Evolutionary conservation across 2,113 vertebrate genomes (phyloP).

Genomic region (Ophthalmolycus amberensis): DNA sequence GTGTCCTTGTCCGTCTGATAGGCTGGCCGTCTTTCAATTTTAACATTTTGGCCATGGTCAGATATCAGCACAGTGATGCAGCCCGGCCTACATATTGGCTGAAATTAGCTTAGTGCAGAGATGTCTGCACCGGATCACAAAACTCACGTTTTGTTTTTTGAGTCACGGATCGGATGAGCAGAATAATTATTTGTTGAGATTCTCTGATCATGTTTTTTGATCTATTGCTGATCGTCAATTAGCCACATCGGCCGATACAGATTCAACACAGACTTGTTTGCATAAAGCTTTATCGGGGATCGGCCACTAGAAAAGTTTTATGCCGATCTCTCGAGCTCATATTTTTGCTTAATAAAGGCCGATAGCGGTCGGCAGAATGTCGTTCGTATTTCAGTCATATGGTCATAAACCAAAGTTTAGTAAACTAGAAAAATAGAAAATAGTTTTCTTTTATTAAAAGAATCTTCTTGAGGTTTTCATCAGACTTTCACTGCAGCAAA

Average conservation of each 20-base stretch:
- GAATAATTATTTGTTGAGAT: too few relatives aligned
- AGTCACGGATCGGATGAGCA: not conserved
- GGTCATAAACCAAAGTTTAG: not conserved
- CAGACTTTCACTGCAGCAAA: not conserved
- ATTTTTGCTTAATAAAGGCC: not conserved
- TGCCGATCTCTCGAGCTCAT: not conserved
- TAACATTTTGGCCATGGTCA: not conserved
- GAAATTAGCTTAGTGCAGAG: not conserved
- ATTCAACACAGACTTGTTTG: not conserved
- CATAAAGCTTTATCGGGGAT: not conserved
- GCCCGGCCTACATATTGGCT: not conserved
- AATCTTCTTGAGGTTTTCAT: not conserved
- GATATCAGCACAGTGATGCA: not conserved
- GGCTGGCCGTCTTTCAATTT: not conserved
- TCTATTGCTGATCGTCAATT: not conserved
- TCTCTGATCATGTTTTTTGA: too few relatives aligned
- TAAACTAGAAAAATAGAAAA: not conserved
- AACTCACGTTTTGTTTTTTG: not conserved
- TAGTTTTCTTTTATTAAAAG: not conserved
- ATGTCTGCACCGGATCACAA: not conserved
- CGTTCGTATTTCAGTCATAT: not conserved
- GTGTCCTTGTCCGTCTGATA: not conserved
- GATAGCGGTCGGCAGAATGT: not conserved
- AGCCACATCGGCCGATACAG: not conserved
- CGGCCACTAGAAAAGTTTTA: not conserved